Conservation (phyloP, 2,888 invertebrate species). For the Tachina lurida region DNA sequence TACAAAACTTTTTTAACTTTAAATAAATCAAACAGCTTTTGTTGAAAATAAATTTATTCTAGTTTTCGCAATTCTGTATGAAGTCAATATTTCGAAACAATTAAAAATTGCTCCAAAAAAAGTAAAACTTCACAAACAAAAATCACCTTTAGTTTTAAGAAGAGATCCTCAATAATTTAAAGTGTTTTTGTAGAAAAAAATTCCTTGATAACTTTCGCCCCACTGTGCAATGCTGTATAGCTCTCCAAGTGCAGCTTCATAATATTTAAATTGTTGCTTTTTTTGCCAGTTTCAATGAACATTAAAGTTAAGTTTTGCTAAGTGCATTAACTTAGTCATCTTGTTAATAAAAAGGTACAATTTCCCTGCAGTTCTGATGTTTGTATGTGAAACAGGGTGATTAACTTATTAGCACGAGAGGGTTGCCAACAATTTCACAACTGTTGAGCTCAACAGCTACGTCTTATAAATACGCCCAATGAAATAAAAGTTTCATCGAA, state of each 20-base stretch:
- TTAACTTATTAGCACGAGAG: not conserved
- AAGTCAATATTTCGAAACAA: no score
- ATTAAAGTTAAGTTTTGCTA: constrained; percentile 18
- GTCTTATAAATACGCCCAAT: no score
- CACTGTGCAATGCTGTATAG: constrained; percentile 2
- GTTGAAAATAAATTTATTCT: no score
- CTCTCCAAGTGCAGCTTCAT: constrained; percentile 3
- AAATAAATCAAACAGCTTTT: no score
- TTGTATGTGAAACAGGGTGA: not conserved
- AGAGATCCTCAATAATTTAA: no score
- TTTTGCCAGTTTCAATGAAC: constrained; percentile 1
- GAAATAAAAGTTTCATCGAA: no score
- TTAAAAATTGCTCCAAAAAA: no score
- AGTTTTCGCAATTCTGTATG: no score
- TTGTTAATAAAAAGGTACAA: constrained; percentile 11
- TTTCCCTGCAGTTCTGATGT: constrained; percentile 7
- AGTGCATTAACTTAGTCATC: constrained; percentile 24
- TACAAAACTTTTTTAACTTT: no score
- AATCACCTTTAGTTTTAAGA: not conserved
- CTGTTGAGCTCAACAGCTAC: no score
- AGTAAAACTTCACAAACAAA: not conserved
- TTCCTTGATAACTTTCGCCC: not conserved
- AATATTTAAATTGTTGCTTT: constrained; percentile 11
- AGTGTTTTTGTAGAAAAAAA: no score
- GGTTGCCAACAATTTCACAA: no score